phyloP scores from a whole-genome alignment of 2,113 vertebrate genomes.

The Gymnogyps californianus region DNA sequence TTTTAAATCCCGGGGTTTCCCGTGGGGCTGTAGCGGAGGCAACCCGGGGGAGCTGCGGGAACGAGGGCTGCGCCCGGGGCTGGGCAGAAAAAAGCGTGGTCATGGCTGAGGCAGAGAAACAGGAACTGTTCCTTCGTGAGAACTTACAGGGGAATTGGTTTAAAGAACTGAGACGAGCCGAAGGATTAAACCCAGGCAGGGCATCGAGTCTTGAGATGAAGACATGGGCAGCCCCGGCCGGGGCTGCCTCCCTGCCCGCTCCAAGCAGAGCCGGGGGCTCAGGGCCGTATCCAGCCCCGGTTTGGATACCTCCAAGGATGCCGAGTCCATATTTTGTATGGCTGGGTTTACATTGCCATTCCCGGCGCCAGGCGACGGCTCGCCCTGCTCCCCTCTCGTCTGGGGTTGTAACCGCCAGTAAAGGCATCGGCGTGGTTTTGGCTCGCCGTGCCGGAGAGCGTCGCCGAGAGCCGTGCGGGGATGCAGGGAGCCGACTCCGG shows the following conservation, averaged over 20 bases:
- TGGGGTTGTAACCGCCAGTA: background rate
- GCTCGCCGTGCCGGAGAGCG: fast-evolving
- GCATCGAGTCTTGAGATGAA: background rate
- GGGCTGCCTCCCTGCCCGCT: background rate
- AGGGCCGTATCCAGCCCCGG: fast-evolving
- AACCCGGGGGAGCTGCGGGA: background rate
- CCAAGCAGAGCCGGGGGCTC: background rate
- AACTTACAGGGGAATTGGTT: slow-evolving; percentile 49
- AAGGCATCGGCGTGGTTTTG: background rate
- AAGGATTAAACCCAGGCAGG: slow-evolving; percentile 39
- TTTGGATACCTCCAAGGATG: background rate
- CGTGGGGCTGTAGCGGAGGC: background rate
- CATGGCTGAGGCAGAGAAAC: background rate
- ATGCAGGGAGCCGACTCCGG: background rate
- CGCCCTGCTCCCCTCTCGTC: background rate
- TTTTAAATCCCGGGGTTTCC: background rate
- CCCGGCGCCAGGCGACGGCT: background rate
- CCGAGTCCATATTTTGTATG: fast-evolving
- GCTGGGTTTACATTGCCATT: too few species aligned
- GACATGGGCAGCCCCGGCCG: background rate
- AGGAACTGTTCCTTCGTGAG: slow-evolving; percentile 53
- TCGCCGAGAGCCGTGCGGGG: fast-evolving
- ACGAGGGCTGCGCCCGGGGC: fast-evolving
- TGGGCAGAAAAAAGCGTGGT: background rate
- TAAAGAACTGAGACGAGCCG: slow-evolving; percentile 52